Base-by-base conservation (phyloP, 2,113 vertebrate species). In the Tichodroma muraria region DNA sequence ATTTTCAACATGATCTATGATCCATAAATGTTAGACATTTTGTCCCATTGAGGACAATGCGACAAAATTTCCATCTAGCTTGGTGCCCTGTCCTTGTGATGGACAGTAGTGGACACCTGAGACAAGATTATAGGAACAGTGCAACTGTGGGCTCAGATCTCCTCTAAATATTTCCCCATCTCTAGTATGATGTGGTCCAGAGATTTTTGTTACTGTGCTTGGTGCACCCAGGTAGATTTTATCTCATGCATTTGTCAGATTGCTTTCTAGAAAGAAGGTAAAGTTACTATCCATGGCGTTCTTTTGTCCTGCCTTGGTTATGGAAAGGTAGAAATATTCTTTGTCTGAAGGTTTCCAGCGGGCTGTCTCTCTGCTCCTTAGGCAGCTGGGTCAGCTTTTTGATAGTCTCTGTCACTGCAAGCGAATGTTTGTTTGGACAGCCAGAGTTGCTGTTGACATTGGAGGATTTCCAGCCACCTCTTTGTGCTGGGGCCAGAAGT, bases 391-490 rank as follows among this genome's bases (percentile, higher is more conserved):
- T 61, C 78, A 78, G 59, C 52, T 68, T 68, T 89, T 64, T 78
- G 33, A 60, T 82, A 31, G 0, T 40, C 22, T 89, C 40, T 0
- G 0, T 70, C 57, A 9, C 54, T 79, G 78, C 42, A 13, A 31
- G 15, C 68, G 22, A 15, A 10, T 37, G 73, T 79, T 88, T 71
- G 40, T 85, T 93, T 78, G 80, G 56, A 77, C 25, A 93, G 50
- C 22, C 68, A 80, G 54, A 37, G 44, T 63, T 0, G 0, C 31
- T 6, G 2, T 31, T 87, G 69, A 42, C 57, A 37, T 60, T 38
- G 85, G 61, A 87, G 44, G 35, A 40, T 69, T 81, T 89, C 57
- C 71, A 92, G 61, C 31, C 40, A 17, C 44, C 40, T 81, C 61
- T 70, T 78, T 91, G 28, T 93, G 13, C 66, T 79, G 53, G 24